Evolutionary conservation across 2,888 invertebrate species (phyloP).

Genomic region (Monochamus alternatus): DNA sequence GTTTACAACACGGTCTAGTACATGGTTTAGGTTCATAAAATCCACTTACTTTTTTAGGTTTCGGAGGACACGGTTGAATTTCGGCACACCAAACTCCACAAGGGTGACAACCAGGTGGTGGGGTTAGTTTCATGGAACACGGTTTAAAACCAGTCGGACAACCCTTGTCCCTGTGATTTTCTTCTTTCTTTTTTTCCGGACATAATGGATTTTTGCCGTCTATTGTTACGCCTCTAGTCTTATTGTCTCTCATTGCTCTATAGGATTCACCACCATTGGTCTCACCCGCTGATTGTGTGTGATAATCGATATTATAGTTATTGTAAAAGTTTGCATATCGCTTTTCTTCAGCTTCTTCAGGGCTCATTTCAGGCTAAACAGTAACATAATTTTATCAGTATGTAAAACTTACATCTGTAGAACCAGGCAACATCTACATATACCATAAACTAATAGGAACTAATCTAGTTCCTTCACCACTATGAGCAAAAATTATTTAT

Average conservation of each 20-base stretch:
- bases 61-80: constrained; percentile 66
- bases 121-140: constrained; percentile 65
- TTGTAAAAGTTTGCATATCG: constrained; percentile 67
- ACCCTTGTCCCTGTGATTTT: constrained; percentile 47
- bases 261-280: constrained; percentile 16
- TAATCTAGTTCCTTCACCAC: no score
- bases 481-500: no score
- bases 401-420: no score
- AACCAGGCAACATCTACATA: no score
- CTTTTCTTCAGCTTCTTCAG: constrained; percentile 55
- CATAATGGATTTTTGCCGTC: constrained; percentile 62
- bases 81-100: constrained; percentile 66
- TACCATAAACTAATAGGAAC: no score
- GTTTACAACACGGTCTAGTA: constrained; percentile 66
- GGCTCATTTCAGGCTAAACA: constrained; percentile 52
- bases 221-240: constrained; percentile 56
- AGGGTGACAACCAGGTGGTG: constrained; percentile 65
- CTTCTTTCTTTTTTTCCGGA: constrained; percentile 53
- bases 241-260: constrained; percentile 21
- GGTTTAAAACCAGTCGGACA: constrained; percentile 69
- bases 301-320: constrained; percentile 65
- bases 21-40: constrained; percentile 59
- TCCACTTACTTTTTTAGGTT: constrained; percentile 57
- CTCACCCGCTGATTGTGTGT: constrained; percentile 44
- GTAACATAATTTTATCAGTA: not conserved